Base-by-base conservation (phyloP, 2,113 vertebrate genomes). In the Entelurus aequoreus region DNA sequence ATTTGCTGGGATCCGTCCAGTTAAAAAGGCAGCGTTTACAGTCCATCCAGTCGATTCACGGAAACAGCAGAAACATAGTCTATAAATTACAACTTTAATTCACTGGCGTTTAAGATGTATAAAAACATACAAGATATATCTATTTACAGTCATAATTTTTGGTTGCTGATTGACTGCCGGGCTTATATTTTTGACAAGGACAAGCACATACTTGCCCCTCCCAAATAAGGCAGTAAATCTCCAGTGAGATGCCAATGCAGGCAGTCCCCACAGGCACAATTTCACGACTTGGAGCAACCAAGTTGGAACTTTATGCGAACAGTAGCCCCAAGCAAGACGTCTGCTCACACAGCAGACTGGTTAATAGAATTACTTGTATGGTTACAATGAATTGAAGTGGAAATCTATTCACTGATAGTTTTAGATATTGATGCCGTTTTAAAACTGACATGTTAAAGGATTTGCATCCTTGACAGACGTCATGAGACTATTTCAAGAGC, bases 191-290 rank as follows among this genome's bases (percentile, higher is more conserved):
- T 74, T 76, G 76, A 76, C 76, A 78, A 16, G 63, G 60, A 69
- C 71, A 80, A 66, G 63, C 47, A 38, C 60, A 68, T 71, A 69
- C 78, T 76, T 71, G 48, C 79, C 77, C 74, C 71, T 77, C 80
- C 88, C 81, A 88, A 90, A 89, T 87, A 84, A 75, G 86, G 89
- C 80, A 78, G 79, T 84, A 87, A 82, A 86, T 86, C 76, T 78
- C 79, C 57, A 54, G 72, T 54, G 77, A 73, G 83, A 88, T 83
- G 74, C 82, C 81, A 78, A 79, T 38, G 58, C 63, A 73, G 69
- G 75, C 87, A 76, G 76, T 75, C 79, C 78, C 85, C 66, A 72
- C 70, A 77, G 82, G 76, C 82, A 65, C 67, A 60, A 70, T 78
- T 86, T 75, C 76, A 83, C 75, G 83, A 88, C 74, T 67, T 66